phyloP scores from a whole-genome alignment of 2,888 invertebrate species.

The Hirtodrosophila trivittata region DNA sequence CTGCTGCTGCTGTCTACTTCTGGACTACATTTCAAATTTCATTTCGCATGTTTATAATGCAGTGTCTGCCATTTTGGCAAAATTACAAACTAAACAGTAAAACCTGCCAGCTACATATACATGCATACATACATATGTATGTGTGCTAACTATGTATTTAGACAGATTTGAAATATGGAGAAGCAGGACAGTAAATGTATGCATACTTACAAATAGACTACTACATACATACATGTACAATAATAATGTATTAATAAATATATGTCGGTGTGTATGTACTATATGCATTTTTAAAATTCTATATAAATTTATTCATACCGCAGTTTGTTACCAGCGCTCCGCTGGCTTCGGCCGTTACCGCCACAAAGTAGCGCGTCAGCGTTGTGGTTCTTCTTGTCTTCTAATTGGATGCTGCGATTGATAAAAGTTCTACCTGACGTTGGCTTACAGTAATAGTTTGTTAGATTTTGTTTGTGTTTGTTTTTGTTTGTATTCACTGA shows the following conservation, averaged over 20 bases:
- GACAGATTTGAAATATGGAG: neutral
- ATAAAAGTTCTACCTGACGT: slow-evolving; percentile 19
- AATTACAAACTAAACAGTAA: slow-evolving; percentile 56
- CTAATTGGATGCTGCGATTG: slow-evolving; percentile 20
- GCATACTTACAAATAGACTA: neutral
- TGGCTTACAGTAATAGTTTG: slow-evolving; percentile 12
- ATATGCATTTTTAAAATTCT: neutral
- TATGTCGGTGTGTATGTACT: neutral
- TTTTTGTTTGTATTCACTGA: too few relatives aligned
- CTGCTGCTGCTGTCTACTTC: slow-evolving; percentile 18
- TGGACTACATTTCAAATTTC: slow-evolving; percentile 49
- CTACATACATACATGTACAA: neutral
- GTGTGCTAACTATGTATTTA: neutral
- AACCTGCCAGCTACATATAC: slow-evolving; percentile 19
- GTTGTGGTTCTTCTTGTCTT: slow-evolving; percentile 25
- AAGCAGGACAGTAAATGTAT: slow-evolving; percentile 1
- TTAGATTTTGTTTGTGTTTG: slow-evolving; percentile 2
- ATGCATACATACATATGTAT: slow-evolving; percentile 2
- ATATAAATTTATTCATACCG: slow-evolving; percentile 41
- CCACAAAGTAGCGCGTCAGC: slow-evolving; percentile 46
- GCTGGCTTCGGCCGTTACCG: slow-evolving; percentile 59
- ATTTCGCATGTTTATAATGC: slow-evolving; percentile 27
- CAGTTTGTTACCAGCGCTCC: slow-evolving; percentile 61
- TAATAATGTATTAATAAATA: neutral
- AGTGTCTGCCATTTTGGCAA: slow-evolving; percentile 49